phyloP scores from a whole-genome alignment of 2,797 vertebrate genomes.

The Pseudotriccus pelzelni region DNA sequence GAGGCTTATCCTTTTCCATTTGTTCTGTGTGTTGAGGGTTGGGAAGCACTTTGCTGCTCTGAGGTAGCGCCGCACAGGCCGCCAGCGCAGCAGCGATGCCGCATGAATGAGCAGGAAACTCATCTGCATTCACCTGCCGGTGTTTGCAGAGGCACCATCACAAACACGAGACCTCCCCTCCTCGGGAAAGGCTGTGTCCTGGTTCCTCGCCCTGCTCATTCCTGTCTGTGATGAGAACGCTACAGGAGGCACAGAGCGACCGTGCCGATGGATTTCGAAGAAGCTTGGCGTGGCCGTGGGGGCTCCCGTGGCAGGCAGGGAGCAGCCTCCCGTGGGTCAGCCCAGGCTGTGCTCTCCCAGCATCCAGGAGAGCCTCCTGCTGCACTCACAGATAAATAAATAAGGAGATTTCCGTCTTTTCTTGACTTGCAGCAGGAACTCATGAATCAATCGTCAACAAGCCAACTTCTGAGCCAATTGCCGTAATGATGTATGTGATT shows the following conservation, averaged over 20 bases:
- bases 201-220: not conserved
- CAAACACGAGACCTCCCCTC: not conserved
- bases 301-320: not conserved
- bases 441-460: conserved; percentile 46
- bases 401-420: not conserved
- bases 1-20: conserved; percentile 11
- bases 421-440: not conserved
- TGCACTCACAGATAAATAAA: conserved; percentile 5
- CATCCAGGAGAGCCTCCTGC: not conserved
- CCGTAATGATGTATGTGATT: conserved; percentile 43
- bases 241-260: not conserved
- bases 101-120: not conserved
- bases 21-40: not conserved
- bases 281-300: not conserved
- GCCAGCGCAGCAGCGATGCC: not conserved
- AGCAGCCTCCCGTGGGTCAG: not conserved
- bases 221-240: not conserved
- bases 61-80: not conserved
- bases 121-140: not conserved
- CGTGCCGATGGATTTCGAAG: not conserved
- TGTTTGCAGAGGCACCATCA: not conserved
- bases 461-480: conserved; percentile 47
- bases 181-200: not conserved
- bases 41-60: conserved; percentile 8
- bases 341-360: not conserved